Evolutionary conservation across 1,140 invertebrate species (phyloP), one percentile per base, ranked within the genome.

Genomic region (Orius insidiosus): DNA sequence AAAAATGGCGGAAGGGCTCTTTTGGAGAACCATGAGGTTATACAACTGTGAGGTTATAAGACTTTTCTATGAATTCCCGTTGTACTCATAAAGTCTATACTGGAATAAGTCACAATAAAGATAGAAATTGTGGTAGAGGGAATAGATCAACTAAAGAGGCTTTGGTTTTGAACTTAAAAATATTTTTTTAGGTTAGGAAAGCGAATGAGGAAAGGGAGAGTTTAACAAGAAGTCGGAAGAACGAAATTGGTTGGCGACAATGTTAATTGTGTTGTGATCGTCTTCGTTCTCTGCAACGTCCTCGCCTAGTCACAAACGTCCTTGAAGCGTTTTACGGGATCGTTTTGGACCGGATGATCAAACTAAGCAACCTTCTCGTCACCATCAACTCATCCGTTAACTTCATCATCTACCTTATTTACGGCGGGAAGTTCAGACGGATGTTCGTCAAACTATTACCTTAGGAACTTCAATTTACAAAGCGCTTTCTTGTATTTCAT

Each of bases 311-410:
- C 2, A 79, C 84, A 52, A 95, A 95, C 64, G 76, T 92, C 15
- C 70, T 83, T 48, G 88, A 92, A 59, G 76, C 75, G 13, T 83
- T 80, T 57, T 71, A 70, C 56, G 71, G 73, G 32, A 77, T 65
- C 48, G 69, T 70, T 50, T 59, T 76, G 55, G 67, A 87, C 58
- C 74, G 85, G 38, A 64, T 96, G 38, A 81, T 95, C 5, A 87
- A 83, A 55, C 69, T 72, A 5, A 81, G 83, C 52, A 95, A 97
- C 62, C 72, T 96, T 11, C 68, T 96, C 24, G 88, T 96, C 8
- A 94, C 86, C 18, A 80, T 96, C 54, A 97, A 97, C 66, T 94
- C 88, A 55, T 92, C 90, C 54, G 84, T 95, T 32, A 97, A 97
- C 62, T 96, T 96, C 60, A 77, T 96, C 43, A 90, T 97, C 49